Evolutionary conservation across 2,888 invertebrate species (phyloP).

Genomic region (Nysson spinosus): DNA sequence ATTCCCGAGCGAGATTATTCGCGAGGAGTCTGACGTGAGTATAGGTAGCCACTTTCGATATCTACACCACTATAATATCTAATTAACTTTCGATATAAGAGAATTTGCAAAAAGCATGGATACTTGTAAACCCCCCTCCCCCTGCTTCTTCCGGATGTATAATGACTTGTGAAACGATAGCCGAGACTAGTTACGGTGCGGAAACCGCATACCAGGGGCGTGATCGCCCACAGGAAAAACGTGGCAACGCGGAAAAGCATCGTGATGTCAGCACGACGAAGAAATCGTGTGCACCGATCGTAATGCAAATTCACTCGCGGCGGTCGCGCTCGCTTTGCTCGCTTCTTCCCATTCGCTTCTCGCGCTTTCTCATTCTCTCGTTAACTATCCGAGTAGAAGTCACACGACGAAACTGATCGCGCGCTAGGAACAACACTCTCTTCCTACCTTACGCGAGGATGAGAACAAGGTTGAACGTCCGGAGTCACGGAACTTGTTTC

Average conservation of each 20-base stretch:
- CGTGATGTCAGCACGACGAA: constrained; percentile 49
- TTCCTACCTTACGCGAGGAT: constrained; percentile 47
- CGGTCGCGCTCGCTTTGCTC: constrained; percentile 26
- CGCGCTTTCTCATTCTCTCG: constrained; percentile 21
- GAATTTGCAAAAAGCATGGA: constrained; percentile 21
- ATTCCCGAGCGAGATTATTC: too few species aligned
- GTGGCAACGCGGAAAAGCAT: constrained; percentile 66
- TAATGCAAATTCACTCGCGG: constrained; percentile 72
- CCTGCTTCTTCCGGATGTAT: constrained; percentile 28
- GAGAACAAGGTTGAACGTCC: constrained; percentile 64
- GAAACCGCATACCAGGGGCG: constrained; percentile 67
- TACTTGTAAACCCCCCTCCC: constrained; percentile 34
- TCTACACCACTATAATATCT: too few species aligned
- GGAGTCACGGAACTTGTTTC: constrained; percentile 53
- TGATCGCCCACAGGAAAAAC: constrained; percentile 70
- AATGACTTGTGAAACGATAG: constrained; percentile 51
- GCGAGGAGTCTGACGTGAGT: too few species aligned
- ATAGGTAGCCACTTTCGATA: too few species aligned
- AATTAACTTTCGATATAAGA: constrained; percentile 4
- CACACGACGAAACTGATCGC: constrained; percentile 67
- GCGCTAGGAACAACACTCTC: constrained; percentile 46
- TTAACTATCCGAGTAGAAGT: constrained; percentile 38
- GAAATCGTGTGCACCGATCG: constrained; percentile 56
- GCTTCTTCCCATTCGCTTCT: constrained; percentile 9
- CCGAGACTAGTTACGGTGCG: constrained; percentile 61